Conservation (phyloP, 2,888 invertebrate genomes). For the Elmis aenea region DNA sequence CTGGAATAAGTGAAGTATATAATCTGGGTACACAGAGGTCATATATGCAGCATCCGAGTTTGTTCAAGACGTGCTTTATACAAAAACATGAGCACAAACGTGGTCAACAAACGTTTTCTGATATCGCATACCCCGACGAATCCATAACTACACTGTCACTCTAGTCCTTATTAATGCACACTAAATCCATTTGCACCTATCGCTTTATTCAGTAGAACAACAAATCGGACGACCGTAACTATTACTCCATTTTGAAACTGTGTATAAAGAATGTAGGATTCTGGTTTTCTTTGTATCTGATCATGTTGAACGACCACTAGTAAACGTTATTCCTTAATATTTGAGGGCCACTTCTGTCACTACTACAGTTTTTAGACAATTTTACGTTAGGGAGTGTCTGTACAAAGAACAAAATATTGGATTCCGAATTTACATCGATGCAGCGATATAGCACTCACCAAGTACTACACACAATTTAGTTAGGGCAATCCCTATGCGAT, state of each 20-base stretch:
- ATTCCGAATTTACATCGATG: constrained; percentile 29
- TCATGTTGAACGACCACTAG: too few species aligned
- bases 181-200: constrained; percentile 5
- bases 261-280: constrained; percentile 37
- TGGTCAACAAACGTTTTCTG: background rate
- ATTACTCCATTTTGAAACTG: constrained; percentile 45
- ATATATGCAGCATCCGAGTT: constrained; percentile 20
- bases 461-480: constrained; percentile 18
- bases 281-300: constrained; percentile 35
- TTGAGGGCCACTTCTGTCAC: constrained; percentile 33
- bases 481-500: constrained; percentile 27
- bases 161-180: constrained; percentile 5
- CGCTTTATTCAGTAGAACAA: constrained; percentile 22
- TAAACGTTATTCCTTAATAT: constrained; percentile 30
- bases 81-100: constrained; percentile 12
- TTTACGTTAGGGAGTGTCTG: constrained; percentile 38
- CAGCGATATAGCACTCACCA: constrained; percentile 21
- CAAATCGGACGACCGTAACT: constrained; percentile 35
- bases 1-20: too few species aligned
- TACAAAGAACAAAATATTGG: constrained; percentile 35
- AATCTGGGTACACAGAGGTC: constrained; percentile 16
- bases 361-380: constrained; percentile 29
- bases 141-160: constrained; percentile 14
- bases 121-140: constrained; percentile 1
- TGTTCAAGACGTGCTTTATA: constrained; percentile 12